A percentile compares a stretch with the other conserved stretches of the same genome.
These are phyloP conservation scores for Furnarius figulus DNA, from an alignment of 2,113 vertebrate genomes.

Conservation along the genomic window DNA sequence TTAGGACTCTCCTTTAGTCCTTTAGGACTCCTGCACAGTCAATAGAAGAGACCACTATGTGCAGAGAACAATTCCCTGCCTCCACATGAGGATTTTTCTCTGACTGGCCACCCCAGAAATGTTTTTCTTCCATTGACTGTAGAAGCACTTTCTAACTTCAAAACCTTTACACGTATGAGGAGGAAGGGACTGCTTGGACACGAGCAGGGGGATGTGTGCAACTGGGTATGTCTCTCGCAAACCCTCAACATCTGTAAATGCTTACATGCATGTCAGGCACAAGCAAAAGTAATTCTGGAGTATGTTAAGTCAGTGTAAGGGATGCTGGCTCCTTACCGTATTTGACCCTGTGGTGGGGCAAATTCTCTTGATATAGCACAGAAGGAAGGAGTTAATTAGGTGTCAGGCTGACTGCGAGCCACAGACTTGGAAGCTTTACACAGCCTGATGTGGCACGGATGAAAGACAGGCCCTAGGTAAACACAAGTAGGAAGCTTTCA, in stretches of 20 bases:
- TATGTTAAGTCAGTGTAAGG: constrained; percentile 5
- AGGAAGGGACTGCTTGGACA: not conserved
- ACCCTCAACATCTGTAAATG: constrained; percentile 32
- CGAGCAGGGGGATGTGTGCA: not conserved
- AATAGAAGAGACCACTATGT: not conserved
- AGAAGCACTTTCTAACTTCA: not conserved
- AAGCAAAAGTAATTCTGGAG: constrained; percentile 34
- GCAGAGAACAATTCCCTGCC: not conserved
- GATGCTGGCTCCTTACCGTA: not conserved
- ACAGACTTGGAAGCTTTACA: not conserved
- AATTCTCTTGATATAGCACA: constrained; percentile 36
- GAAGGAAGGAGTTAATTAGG: constrained; percentile 53
- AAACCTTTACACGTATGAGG: not conserved
- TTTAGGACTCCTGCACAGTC: not conserved
- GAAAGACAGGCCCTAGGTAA: constrained; percentile 44
- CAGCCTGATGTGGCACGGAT: not conserved
- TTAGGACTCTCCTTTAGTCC: not conserved
- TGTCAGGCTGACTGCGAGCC: not conserved
- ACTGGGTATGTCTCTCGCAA: not conserved
- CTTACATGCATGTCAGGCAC: constrained; percentile 14
- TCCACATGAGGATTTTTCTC: not conserved
- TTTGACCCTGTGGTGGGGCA: constrained; percentile 16
- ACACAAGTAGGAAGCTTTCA: constrained; percentile 20
- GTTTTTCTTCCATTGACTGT: not conserved
- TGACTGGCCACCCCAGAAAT: not conserved